Evolutionary conservation across 2,113 vertebrate genomes (phyloP), one percentile per base, ranked within the genome.

Genomic region (Ammodytes dubius): DNA sequence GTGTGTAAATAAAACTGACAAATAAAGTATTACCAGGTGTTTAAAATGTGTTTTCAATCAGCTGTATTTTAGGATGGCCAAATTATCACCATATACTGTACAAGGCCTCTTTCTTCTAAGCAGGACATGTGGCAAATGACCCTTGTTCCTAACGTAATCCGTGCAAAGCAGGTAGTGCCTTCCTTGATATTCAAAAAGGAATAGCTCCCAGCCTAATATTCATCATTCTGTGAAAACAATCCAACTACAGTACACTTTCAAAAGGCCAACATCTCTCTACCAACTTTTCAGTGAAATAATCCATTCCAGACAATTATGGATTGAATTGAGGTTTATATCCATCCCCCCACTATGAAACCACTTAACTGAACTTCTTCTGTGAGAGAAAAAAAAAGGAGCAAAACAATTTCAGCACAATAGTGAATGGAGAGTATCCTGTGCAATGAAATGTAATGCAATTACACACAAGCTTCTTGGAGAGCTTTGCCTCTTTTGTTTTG

Each of bases 371-470:
- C 27, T 54, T 19, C 54, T 78, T 81, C 60, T 53, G 27, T 56
- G 39, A 56, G 49, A 65, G 10, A 47, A 46, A 71, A 17, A 17
- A 42, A 40, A 49, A 77, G 60, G 63, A 70, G 54, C 9, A 50
- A 45, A 19, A 54, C 37, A 13, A 39, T 57, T 82, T 77, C 59
- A 77, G 71, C 79, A 79, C 83, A 74, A 72, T 72, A 70, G 54
- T 14, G 82, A 58, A 79, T 85, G 57, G 27, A 63, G 81, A 84
- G 73, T 11, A 63, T 81, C 64, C 58, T 72, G 66, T 64, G 70
- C 79, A 86, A 82, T 79, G 68, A 71, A 88, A 91, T 89, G 47
- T 65, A 88, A 88, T 87, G 63, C 74, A 81, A 72, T 83, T 85
- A 88, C 66, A 82, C 66, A 83, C 79, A 82, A 83, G 70, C 84